A percentile compares a stretch with the other conserved stretches of the same genome.
These are phyloP conservation scores for Antennarius striatus DNA, from an alignment of 2,113 vertebrate genomes.

Conservation along the genomic window DNA sequence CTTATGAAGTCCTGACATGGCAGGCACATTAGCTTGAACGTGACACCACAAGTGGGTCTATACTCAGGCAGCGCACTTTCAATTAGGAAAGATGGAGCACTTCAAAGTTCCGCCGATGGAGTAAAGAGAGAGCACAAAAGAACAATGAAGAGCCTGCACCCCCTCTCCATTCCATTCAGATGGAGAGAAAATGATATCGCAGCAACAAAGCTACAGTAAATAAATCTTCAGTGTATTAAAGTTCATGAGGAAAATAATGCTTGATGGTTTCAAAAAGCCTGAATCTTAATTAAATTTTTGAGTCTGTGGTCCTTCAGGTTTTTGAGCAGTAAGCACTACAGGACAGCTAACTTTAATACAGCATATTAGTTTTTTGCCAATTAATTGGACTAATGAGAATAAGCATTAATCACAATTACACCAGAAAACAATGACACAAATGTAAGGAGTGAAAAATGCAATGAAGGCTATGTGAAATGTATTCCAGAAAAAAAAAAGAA, in stretches of 20 bases:
- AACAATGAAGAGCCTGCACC: constrained; percentile 1
- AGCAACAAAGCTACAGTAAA: constrained; percentile 11
- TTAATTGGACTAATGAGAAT: not conserved
- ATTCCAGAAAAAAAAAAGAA: constrained; percentile 3
- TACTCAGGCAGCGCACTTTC: constrained; percentile 37
- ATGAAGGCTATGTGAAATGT: constrained; percentile 13
- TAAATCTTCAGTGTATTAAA: not conserved
- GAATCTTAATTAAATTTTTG: not conserved
- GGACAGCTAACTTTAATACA: constrained; percentile 8
- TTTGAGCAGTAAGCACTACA: not conserved
- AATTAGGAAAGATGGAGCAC: constrained; percentile 42
- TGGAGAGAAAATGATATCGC: constrained; percentile 12
- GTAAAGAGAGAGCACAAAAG: constrained; percentile 18
- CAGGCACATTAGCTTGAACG: constrained; percentile 34
- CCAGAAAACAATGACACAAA: constrained; percentile 14
- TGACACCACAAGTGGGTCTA: constrained; percentile 40
- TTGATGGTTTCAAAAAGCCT: not conserved
- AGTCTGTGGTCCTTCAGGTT: not conserved
- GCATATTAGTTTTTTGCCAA: not conserved
- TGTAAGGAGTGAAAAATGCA: constrained; percentile 18
- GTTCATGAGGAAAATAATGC: not conserved
- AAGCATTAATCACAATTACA: constrained; percentile 39
- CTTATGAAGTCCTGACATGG: constrained; percentile 17
- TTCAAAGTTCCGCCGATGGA: constrained; percentile 45
- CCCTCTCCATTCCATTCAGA: constrained; percentile 17